Percentiles rank a stretch among this genome's conserved stretches.
These are phyloP conservation scores for Dryadula phaetusa DNA, from an alignment of 2,888 invertebrate genomes.

Conservation along the genomic window DNA sequence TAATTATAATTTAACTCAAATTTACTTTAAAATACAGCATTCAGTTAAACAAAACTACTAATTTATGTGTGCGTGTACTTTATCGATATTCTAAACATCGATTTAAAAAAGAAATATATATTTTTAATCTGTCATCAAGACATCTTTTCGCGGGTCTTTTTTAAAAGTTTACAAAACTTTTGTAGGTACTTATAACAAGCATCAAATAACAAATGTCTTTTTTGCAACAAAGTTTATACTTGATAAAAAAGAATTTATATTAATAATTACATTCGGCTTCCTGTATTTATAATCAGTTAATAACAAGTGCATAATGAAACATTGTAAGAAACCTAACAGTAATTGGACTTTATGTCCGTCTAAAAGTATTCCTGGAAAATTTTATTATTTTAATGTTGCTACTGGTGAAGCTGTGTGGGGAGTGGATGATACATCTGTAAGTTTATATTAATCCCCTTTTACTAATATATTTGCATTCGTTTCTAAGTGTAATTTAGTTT, in stretches of 20 bases:
- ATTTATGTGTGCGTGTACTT: neutral
- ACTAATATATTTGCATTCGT: neutral
- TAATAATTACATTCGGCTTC: too few relatives aligned
- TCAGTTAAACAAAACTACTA: too few relatives aligned
- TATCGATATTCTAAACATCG: neutral
- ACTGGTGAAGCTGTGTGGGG: conserved; percentile 68
- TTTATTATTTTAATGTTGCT: conserved; percentile 68
- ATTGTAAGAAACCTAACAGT: conserved; percentile 50
- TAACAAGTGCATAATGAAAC: conserved; percentile 15
- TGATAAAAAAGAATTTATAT: too few relatives aligned
- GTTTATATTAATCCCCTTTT: conserved; percentile 3
- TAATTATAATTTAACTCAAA: too few relatives aligned
- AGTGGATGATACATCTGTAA: conserved; percentile 59
- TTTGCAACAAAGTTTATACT: neutral
- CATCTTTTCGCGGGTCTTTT: conserved; percentile 28
- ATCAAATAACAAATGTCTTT: neutral
- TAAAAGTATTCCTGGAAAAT: conserved; percentile 67
- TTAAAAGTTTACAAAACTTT: neutral
- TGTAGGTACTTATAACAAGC: neutral
- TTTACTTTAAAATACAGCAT: too few relatives aligned
- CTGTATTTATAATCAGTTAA: neutral
- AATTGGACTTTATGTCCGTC: conserved; percentile 70
- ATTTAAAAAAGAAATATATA: neutral
- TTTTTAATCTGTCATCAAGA: conserved; percentile 6
- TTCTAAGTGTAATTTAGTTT: neutral